Evolutionary conservation across 2,888 invertebrate species (phyloP).

Genomic region (Apotomis betuletana): DNA sequence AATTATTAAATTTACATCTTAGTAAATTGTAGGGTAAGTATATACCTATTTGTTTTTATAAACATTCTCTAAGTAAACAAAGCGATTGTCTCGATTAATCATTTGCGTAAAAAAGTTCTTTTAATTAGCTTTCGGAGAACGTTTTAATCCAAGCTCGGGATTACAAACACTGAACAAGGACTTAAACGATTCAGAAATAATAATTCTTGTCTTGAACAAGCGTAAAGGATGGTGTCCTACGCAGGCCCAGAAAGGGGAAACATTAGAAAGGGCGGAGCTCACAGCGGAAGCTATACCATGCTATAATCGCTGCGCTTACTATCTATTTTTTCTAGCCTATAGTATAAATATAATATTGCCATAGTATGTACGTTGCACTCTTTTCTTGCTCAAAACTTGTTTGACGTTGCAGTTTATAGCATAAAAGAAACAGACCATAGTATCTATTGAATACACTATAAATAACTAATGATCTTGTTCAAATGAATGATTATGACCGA

Average conservation of each 20-base stretch:
- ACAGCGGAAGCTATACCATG: slow-evolving; percentile 50
- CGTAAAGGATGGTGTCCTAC: slow-evolving; percentile 67
- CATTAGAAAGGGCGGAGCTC: slow-evolving; percentile 46
- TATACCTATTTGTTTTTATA: background rate
- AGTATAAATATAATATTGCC: no score
- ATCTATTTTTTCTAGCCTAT: no score
- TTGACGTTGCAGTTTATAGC: no score
- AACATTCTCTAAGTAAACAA: slow-evolving; percentile 43
- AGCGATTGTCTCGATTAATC: slow-evolving; percentile 67
- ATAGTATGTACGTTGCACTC: no score
- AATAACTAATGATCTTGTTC: no score
- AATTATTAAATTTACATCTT: no score
- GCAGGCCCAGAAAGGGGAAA: slow-evolving; percentile 59
- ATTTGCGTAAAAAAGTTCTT: slow-evolving; percentile 74
- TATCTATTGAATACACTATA: no score
- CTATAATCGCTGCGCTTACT: slow-evolving; percentile 4
- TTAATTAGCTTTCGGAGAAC: slow-evolving; percentile 77
- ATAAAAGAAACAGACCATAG: no score
- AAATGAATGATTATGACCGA: no score
- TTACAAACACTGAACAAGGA: slow-evolving; percentile 79
- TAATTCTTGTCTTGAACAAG: slow-evolving; percentile 82
- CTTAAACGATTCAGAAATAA: slow-evolving; percentile 83
- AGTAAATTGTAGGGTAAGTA: no score
- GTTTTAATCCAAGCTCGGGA: slow-evolving; percentile 77
- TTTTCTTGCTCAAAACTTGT: no score